Conservation (phyloP, 2,113 vertebrate genomes). For the Psittacara wagleri region DNA sequence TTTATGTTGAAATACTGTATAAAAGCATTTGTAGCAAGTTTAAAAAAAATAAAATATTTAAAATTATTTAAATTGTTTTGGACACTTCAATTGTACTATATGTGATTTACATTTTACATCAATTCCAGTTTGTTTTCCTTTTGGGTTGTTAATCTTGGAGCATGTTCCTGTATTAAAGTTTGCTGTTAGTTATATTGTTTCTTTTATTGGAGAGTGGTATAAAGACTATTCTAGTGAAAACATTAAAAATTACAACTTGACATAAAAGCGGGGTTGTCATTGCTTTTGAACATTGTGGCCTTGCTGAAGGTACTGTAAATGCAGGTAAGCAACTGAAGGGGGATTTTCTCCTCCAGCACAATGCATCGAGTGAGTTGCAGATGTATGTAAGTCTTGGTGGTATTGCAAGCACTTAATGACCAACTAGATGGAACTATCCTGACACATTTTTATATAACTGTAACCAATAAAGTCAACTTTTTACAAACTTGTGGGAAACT, state of each 20-base stretch:
- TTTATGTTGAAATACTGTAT: constrained; percentile 81
- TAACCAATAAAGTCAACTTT: constrained; percentile 71
- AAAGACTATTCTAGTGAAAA: constrained; percentile 87
- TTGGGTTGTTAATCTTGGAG: constrained; percentile 80
- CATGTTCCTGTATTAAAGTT: constrained; percentile 84
- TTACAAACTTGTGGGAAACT: constrained; percentile 39
- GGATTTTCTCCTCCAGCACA: not conserved
- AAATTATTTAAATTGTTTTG: constrained; percentile 94
- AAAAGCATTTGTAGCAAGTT: constrained; percentile 91
- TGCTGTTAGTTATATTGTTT: constrained; percentile 75
- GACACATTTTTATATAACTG: constrained; percentile 62
- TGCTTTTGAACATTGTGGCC: constrained; percentile 68
- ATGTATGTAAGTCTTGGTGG: not conserved
- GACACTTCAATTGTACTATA: constrained; percentile 83
- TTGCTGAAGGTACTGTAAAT: constrained; percentile 37
- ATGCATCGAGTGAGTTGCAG: not conserved
- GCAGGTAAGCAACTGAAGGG: constrained; percentile 29
- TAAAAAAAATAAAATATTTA: constrained; percentile 89
- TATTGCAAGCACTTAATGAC: constrained; percentile 54
- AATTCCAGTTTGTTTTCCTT: constrained; percentile 67
- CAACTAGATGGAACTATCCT: constrained; percentile 19
- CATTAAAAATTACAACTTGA: constrained; percentile 87
- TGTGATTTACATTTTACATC: constrained; percentile 86
- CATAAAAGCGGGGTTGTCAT: constrained; percentile 71
- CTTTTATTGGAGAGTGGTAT: constrained; percentile 81